Evolutionary conservation across 2,888 invertebrate genomes (phyloP).

Genomic region (Agrilus mali): DNA sequence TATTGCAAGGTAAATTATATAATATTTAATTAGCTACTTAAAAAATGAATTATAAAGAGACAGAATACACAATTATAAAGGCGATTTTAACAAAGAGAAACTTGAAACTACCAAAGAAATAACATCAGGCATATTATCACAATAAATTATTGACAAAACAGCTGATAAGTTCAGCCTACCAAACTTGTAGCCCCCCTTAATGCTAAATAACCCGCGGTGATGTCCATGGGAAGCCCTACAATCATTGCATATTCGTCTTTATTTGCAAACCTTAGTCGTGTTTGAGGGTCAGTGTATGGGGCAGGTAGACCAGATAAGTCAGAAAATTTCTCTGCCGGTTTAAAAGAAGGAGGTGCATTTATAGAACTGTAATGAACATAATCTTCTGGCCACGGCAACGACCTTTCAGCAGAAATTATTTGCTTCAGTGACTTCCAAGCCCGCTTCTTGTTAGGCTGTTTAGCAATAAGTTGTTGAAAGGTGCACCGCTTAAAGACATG

Average conservation of each 20-base stretch:
- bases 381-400: conserved; percentile 64
- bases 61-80: no score
- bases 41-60: no score
- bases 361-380: conserved; percentile 73
- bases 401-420: conserved; percentile 68
- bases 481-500: conserved; percentile 29
- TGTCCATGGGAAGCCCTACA: conserved; percentile 78
- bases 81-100: no score
- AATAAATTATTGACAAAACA: no score
- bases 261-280: conserved; percentile 73
- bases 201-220: conserved; percentile 79
- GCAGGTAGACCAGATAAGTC: conserved; percentile 81
- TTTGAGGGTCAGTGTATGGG: conserved; percentile 83
- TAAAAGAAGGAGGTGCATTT: conserved; percentile 84
- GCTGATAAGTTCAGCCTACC: conserved; percentile 42
- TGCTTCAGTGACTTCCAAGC: conserved; percentile 84
- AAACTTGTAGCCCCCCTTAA: conserved; percentile 71
- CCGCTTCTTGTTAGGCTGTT: conserved; percentile 56
- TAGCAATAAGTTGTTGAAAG: conserved; percentile 38
- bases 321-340: conserved; percentile 86
- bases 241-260: conserved; percentile 81
- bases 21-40: no score
- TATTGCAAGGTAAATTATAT: no score
- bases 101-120: no score
- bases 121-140: no score